phyloP scores from a whole-genome alignment of 2,113 vertebrate species.

The Chionomys nivalis region DNA sequence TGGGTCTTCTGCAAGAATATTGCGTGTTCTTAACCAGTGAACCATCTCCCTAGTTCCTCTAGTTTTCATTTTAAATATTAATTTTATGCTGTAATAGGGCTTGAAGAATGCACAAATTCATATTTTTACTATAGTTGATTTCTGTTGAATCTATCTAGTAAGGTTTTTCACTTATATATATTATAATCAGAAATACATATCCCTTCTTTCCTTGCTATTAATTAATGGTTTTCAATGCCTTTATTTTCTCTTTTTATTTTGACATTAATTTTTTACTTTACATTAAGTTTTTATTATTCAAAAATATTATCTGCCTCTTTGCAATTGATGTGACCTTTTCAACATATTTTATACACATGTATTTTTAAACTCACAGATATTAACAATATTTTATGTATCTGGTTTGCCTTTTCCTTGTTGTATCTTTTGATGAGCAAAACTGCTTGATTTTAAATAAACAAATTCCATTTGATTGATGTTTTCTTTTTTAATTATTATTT shows the following conservation, averaged over 20 bases:
- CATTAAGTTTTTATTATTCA: background rate
- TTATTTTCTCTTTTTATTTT: background rate
- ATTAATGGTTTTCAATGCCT: background rate
- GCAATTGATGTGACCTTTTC: background rate
- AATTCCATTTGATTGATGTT: background rate
- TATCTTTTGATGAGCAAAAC: background rate
- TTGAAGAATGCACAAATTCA: background rate
- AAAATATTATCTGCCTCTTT: background rate
- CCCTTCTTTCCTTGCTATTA: background rate
- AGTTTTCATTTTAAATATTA: background rate
- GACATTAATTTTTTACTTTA: background rate
- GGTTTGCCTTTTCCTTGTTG: background rate
- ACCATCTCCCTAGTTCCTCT: background rate
- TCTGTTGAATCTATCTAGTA: background rate
- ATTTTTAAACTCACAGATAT: background rate
- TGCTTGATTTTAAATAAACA: background rate
- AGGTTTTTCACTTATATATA: background rate
- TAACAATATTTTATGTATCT: background rate
- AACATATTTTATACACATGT: background rate
- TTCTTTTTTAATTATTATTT: background rate
- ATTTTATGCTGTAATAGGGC: background rate
- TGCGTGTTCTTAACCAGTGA: background rate
- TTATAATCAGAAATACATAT: background rate
- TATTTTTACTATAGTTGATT: background rate
- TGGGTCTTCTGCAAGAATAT: background rate